phyloP scores from a whole-genome alignment of 2,113 vertebrate species.

The Erythrolamprus reginae region DNA sequence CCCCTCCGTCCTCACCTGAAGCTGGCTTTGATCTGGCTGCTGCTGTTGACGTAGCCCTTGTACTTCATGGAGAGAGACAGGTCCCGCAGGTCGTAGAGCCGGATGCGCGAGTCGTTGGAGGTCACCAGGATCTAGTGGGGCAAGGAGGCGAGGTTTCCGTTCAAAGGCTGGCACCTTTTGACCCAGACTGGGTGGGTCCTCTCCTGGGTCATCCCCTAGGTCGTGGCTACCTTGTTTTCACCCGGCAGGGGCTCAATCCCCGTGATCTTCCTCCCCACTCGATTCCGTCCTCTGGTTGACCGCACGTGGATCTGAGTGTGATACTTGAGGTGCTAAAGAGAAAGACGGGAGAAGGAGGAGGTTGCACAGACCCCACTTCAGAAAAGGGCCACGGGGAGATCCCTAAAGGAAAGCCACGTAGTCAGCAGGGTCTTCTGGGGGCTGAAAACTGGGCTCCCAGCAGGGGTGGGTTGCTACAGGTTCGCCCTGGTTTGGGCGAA shows the following conservation, averaged over 20 bases:
- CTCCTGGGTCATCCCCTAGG: not conserved
- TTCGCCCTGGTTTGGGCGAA: too few relatives aligned
- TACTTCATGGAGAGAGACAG: conserved; percentile 98
- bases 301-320: conserved; percentile 97
- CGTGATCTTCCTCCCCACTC: conserved; percentile 96
- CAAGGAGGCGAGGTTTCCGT: not conserved
- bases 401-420: not conserved
- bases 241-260: conserved; percentile 96
- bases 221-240: conserved; percentile 87
- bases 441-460: too few relatives aligned
- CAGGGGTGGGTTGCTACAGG: too few relatives aligned
- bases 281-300: conserved; percentile 93
- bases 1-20: conserved; percentile 83
- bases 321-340: conserved; percentile 90
- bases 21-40: conserved; percentile 98
- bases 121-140: conserved; percentile 89
- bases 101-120: conserved; percentile 95
- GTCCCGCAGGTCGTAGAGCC: conserved; percentile 94
- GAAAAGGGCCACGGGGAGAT: not conserved
- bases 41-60: conserved; percentile 97
- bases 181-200: not conserved
- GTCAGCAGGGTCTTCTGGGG: not conserved
- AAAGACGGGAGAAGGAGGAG: not conserved
- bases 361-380: accelerated
- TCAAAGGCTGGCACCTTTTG: not conserved